Evolutionary conservation across 2,113 vertebrate species (phyloP), one percentile per base, ranked within the genome.

Genomic region (Lophochroa leadbeateri): DNA sequence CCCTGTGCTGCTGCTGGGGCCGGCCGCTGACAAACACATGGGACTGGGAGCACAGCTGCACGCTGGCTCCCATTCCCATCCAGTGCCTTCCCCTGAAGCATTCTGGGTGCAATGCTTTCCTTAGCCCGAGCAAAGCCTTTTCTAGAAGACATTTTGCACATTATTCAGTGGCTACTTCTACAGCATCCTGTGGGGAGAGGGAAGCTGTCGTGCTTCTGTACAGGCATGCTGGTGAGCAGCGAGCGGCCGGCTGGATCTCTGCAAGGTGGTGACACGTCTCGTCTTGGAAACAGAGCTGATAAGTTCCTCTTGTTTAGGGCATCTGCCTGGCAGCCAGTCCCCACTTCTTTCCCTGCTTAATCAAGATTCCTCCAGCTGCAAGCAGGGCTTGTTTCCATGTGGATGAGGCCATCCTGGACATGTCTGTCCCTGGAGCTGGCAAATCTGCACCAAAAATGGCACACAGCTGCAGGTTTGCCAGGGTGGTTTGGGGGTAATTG

Each of bases 301-400:
- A 97, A 96, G 83, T 76, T 86, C 35, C 81, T 84, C 77, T 96
- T 79, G 88, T 92, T 95, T 84, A 76, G 91, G 95, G 86, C 88
- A 95, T 92, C 96, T 94, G 92, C 83, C 74, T 1, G 12, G 92
- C 92, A 92, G 69, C 52, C 91, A 96, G 88, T 94, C 70, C 72
- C 94, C 88, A 87, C 92, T 97, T 96, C 77, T 69, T 25, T 79
- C 33, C 8, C 23, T 58, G 77, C 70, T 95, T 91, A 76, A 94
- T 91, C 88, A 57, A 78, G 94, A 92, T 94, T 75, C 28, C 25
- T 79, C 10, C 0, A 2, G 31, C 86, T 85, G 64, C 53, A 68
- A 58, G 49, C 35, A 41, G 79, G 68, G 33, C 64, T 69, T 60
- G 69, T 65, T 94, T 70, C 80, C 52, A 4, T 53, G 77, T 0